phyloP scores from a whole-genome alignment of 1,140 invertebrate genomes.

The Formica exsecta region DNA sequence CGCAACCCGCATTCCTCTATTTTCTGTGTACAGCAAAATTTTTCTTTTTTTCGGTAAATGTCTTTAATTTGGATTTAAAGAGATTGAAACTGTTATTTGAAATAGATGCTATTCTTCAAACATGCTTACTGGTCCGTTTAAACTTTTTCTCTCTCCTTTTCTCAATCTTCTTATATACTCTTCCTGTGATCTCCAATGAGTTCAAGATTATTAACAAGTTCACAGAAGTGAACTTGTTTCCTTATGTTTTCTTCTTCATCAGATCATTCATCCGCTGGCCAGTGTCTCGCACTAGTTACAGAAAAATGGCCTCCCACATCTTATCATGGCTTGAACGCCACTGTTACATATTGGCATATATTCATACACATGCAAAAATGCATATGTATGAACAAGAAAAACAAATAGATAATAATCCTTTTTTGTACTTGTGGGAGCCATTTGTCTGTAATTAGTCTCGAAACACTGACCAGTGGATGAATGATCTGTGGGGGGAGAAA shows the following conservation, averaged over 20 bases:
- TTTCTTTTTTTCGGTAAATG: conserved; percentile 34
- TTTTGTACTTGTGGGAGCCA: conserved; percentile 70
- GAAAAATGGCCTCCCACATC: conserved; percentile 57
- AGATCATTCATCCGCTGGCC: conserved; percentile 51
- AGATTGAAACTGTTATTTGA: conserved; percentile 61
- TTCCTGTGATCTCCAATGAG: conserved; percentile 32
- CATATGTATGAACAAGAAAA: conserved; percentile 61
- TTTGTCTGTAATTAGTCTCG: conserved; percentile 63
- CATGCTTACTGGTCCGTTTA: conserved; percentile 64
- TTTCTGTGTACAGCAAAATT: conserved; percentile 55
- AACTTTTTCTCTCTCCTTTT: conserved; percentile 45
- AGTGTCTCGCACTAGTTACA: conserved; percentile 50
- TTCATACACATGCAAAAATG: conserved; percentile 54
- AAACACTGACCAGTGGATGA: conserved; percentile 45
- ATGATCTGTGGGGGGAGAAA: conserved; percentile 28
- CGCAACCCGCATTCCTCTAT: conserved; percentile 27
- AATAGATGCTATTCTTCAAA: conserved; percentile 48
- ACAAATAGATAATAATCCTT: conserved; percentile 66
- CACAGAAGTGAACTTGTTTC: conserved; percentile 16
- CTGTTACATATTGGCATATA: conserved; percentile 69
- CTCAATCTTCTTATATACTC: conserved; percentile 15
- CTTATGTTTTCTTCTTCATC: conserved; percentile 28
- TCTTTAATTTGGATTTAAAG: conserved; percentile 65
- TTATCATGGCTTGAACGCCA: conserved; percentile 42
- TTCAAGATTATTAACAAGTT: conserved; percentile 65